Evolutionary conservation across 2,797 vertebrate species (phyloP).

Genomic region (Cottoperca gobio): DNA sequence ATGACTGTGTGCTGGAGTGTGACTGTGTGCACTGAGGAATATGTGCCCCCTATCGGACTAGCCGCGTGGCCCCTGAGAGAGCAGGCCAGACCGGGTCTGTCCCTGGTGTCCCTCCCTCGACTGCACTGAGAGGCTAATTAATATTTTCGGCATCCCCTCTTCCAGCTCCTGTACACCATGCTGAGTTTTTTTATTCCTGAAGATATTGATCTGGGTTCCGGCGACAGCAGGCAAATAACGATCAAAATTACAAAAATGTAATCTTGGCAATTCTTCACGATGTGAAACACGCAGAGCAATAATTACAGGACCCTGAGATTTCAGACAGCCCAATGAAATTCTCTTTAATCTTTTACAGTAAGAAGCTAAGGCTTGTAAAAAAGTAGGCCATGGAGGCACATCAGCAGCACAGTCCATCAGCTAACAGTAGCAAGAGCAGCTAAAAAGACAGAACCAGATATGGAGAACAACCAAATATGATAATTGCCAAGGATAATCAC

Average conservation of each 20-base stretch:
- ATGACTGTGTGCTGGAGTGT: constrained; percentile 64
- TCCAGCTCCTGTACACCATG: constrained; percentile 29
- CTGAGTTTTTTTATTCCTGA: constrained; percentile 43
- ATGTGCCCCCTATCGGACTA: constrained; percentile 59
- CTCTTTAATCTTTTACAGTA: constrained; percentile 36
- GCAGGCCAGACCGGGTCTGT: constrained; percentile 59
- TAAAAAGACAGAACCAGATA: constrained; percentile 36
- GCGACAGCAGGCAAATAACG: constrained; percentile 26
- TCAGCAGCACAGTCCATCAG: constrained; percentile 36
- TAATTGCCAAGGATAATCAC: constrained; percentile 36
- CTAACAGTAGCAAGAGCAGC: constrained; percentile 31
- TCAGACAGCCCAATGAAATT: constrained; percentile 28
- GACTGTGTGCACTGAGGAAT: constrained; percentile 63
- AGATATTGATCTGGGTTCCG: constrained; percentile 55
- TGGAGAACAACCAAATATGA: constrained; percentile 48
- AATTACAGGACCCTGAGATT: constrained; percentile 41
- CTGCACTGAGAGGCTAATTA: constrained; percentile 79
- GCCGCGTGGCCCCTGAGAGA: constrained; percentile 64
- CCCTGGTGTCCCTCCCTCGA: constrained; percentile 67
- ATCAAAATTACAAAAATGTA: constrained; percentile 41
- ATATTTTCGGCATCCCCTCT: constrained; percentile 61
- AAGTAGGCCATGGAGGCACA: constrained; percentile 56
- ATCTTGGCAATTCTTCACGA: constrained; percentile 43
- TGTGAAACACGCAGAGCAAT: constrained; percentile 40
- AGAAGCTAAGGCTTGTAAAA: constrained; percentile 46